These are phyloP conservation scores for Panorpa germanica DNA, from an alignment of 2,888 invertebrate species.

Conservation along the genomic window DNA sequence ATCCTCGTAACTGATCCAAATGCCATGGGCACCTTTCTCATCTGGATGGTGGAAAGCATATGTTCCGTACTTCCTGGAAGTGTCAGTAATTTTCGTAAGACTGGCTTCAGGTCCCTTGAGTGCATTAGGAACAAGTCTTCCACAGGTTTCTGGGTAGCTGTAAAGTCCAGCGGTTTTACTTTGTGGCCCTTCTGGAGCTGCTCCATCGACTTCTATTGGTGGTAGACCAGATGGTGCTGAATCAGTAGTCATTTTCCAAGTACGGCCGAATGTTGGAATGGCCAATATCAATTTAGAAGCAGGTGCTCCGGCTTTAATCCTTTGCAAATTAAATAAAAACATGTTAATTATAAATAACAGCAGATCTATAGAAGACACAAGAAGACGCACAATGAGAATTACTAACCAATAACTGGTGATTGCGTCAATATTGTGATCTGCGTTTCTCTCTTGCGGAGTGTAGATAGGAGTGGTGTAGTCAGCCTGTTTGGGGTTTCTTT, in stretches of 20 bases:
- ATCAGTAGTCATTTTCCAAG: conserved; percentile 59
- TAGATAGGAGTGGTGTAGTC: conserved; percentile 60
- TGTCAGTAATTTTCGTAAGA: conserved; percentile 55
- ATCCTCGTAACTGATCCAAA: conserved; percentile 72
- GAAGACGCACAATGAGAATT: too few species aligned
- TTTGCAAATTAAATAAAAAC: too few species aligned
- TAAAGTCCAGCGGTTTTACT: conserved; percentile 48
- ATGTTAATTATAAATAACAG: too few species aligned
- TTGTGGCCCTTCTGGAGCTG: conserved; percentile 52
- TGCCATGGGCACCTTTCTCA: conserved; percentile 43
- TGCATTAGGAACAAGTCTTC: conserved; percentile 44
- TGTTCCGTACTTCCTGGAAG: conserved; percentile 61
- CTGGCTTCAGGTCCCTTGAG: conserved; percentile 36
- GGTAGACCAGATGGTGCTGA: conserved; percentile 63
- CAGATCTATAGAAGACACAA: too few species aligned
- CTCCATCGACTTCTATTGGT: conserved; percentile 46
- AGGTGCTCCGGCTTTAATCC: conserved; percentile 37
- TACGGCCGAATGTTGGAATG: conserved; percentile 50
- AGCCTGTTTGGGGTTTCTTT: conserved; percentile 57
- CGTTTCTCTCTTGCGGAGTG: conserved; percentile 49
- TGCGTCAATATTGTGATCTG: conserved; percentile 45
- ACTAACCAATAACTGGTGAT: conserved; percentile 43
- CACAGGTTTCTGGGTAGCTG: conserved; percentile 65
- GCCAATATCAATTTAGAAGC: conserved; percentile 49
- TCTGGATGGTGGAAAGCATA: conserved; percentile 59